Evolutionary conservation across 2,113 vertebrate species (phyloP), one percentile per base, ranked within the genome.

Genomic region (Himantopus leucocephalus): DNA sequence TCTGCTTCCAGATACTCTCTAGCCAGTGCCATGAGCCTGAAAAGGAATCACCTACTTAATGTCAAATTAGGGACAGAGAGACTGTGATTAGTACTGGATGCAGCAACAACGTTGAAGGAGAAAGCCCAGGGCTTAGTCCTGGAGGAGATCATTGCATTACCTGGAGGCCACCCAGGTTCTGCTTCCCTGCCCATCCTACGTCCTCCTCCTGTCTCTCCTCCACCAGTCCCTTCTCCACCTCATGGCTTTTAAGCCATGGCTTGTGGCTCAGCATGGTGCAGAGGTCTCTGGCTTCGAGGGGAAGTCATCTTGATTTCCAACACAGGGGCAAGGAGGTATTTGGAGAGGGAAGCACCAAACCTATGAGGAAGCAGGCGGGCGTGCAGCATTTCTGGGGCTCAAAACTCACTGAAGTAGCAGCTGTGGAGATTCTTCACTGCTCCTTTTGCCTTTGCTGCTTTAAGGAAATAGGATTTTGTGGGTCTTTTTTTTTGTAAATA

Each of bases 381-480:
- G 24, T 59, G 14, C 11, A 78, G 74, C 24, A 47, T 34, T 88
- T 70, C 50, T 92, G 68, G 47, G 71, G 37, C 63, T 83, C 47
- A 41, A 16, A 80, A 45, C 32, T 75, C 37, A 10, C 45, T 43
- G 41, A 45, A 90, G 4, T 39, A 58, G 30, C 1, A 0, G 35
- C 58, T 43, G 29, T n/a, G 47, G 41, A 77, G 60, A 71, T 52
- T 72, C 43, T 83, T 19, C 19, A n/a, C 35, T 37, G 47, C 12
- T 92, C 27, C 34, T 92, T 86, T 62, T 93, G 63, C 67, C 50
- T 93, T 88, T 67, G 63, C 68, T 34, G 26, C 64, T 86, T 84
- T 52, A 88, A 88, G 39, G 41, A 89, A 94, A 96, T 20, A 59
- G 41, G 53, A 94, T 76, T 84, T 66, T 52, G 39, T 37, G 20